Percentiles rank a stretch among this genome's conserved stretches.
Conservation (phyloP, 2,888 invertebrate genomes). For the Drosophila borealis region DNA sequence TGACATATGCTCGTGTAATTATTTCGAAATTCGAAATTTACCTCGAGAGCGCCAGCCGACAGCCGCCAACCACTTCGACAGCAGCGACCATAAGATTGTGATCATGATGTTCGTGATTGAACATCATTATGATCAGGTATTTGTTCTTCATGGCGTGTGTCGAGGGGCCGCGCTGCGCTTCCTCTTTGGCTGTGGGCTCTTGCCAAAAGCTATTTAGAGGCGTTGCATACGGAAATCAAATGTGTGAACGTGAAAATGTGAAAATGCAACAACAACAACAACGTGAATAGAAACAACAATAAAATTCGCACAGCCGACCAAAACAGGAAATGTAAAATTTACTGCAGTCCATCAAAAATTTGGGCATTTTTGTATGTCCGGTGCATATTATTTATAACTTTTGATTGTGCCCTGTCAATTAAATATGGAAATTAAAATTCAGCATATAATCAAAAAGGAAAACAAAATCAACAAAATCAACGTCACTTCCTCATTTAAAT, state of each 20-base stretch:
- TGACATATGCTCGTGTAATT: conserved; percentile 67
- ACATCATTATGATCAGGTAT: conserved; percentile 46
- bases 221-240: conserved; percentile 73
- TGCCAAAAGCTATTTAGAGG: conserved; percentile 76
- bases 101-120: conserved; percentile 25
- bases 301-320: conserved; percentile 24
- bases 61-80: conserved; percentile 44
- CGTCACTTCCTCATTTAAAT: conserved; percentile 81
- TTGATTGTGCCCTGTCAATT: conserved; percentile 57
- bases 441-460: conserved; percentile 8
- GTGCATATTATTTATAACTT: conserved; percentile 36
- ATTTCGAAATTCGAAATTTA: conserved; percentile 74
- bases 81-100: conserved; percentile 2
- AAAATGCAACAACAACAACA: conserved; percentile 29
- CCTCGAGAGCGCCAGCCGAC: conserved; percentile 49
- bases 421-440: conserved; percentile 69
- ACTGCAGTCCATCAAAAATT: conserved; percentile 47
- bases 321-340: conserved; percentile 64
- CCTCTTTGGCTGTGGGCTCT: conserved; percentile 72
- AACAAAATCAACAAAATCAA: conserved; percentile 38
- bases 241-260: conserved; percentile 45
- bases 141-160: conserved; percentile 62
- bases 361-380: conserved; percentile 10
- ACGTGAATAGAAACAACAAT: conserved; percentile 11
- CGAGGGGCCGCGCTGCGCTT: conserved; percentile 60